Conservation (phyloP, 2,888 invertebrate species). For the Athripsodes cinereus region DNA sequence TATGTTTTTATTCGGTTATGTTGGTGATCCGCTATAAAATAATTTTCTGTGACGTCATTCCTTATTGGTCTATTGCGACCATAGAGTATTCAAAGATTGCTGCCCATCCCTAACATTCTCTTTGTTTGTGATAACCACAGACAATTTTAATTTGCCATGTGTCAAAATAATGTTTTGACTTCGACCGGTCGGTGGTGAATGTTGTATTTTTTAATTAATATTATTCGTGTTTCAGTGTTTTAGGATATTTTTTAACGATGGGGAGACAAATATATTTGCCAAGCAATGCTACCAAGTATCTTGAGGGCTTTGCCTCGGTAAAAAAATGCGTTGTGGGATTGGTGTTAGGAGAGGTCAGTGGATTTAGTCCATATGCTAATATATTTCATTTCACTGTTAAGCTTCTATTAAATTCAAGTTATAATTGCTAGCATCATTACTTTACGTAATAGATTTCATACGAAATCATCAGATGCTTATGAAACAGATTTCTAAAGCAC, state of each 20-base stretch:
- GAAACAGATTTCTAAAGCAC: too few relatives aligned
- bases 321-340: conserved; percentile 65
- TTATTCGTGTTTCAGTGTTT: background rate
- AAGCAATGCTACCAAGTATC: conserved; percentile 60
- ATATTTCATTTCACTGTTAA: background rate
- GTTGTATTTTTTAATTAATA: background rate
- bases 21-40: too few relatives aligned
- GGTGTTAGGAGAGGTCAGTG: conserved; percentile 70
- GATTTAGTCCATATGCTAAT: conserved; percentile 1
- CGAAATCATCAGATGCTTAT: too few relatives aligned
- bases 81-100: too few relatives aligned
- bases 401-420: too few relatives aligned
- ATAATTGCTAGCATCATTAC: too few relatives aligned
- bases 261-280: conserved; percentile 65
- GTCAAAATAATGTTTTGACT: conserved; percentile 19
- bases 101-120: too few relatives aligned
- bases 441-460: too few relatives aligned
- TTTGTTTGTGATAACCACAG: background rate
- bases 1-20: too few relatives aligned
- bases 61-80: too few relatives aligned
- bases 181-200: conserved; percentile 6
- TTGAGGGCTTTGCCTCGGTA: conserved; percentile 57
- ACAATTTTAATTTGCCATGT: conserved; percentile 12
- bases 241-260: conserved; percentile 41
- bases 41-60: too few relatives aligned